These are phyloP conservation scores for Brachyrhaphis roseni DNA, from an alignment of 2,797 vertebrate species.

Conservation along the genomic window DNA sequence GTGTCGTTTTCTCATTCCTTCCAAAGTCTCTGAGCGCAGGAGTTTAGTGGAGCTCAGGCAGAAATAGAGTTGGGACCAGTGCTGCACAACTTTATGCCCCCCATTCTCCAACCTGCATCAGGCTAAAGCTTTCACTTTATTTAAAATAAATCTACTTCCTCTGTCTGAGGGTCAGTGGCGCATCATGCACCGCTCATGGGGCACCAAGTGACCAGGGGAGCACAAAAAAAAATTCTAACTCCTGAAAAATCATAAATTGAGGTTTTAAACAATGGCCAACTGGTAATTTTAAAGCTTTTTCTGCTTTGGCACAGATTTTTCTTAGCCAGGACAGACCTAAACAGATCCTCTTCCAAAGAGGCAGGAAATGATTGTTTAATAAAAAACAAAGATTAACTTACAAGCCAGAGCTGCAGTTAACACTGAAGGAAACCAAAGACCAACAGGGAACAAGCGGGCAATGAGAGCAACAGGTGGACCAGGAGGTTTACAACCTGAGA, in stretches of 20 bases:
- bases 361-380: background rate
- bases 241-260: too few relatives aligned
- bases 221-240: background rate
- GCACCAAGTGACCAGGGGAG: too few relatives aligned
- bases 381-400: background rate
- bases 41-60: constrained; percentile 54
- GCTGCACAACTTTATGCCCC: constrained; percentile 8
- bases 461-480: background rate
- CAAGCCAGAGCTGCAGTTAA: background rate
- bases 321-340: background rate
- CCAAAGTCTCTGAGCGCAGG: constrained; percentile 58
- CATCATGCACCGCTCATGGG: background rate
- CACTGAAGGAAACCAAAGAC: background rate
- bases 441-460: background rate
- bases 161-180: background rate
- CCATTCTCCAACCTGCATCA: constrained; percentile 16
- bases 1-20: constrained; percentile 79
- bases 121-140: background rate
- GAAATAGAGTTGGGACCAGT: constrained; percentile 45
- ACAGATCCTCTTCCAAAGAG: background rate
- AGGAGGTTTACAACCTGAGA: background rate
- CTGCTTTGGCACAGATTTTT: background rate
- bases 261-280: background rate
- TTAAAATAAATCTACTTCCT: background rate
- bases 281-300: background rate